Evolutionary conservation across 2,113 vertebrate species (phyloP).

Genomic region (Apodemus speciosus): DNA sequence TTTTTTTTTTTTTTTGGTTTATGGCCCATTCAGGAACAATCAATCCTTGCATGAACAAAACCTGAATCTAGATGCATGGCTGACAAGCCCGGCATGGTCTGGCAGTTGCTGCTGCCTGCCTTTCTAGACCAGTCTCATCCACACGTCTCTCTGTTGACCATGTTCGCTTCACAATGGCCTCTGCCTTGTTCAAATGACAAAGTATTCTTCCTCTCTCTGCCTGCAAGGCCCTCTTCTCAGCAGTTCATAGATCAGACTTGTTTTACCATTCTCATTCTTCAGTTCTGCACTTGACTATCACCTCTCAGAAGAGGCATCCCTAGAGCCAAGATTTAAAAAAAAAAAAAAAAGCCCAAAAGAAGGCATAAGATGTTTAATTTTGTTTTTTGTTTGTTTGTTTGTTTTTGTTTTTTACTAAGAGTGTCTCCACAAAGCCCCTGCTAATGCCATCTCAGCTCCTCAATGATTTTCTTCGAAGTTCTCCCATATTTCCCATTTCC

Average conservation of each 20-base stretch:
- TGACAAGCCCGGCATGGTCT: rapidly evolving
- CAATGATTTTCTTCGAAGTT: neutral
- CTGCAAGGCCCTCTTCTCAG: neutral
- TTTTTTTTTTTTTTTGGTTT: neutral
- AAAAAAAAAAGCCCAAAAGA: no score
- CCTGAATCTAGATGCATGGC: neutral
- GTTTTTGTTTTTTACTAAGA: no score
- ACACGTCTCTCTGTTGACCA: rapidly evolving
- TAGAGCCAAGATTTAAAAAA: no score
- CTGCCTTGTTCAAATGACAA: neutral
- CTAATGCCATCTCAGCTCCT: neutral
- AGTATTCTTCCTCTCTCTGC: neutral
- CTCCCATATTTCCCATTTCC: neutral
- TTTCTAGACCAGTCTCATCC: rapidly evolving
- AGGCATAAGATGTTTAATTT: no score
- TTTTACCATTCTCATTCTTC: neutral
- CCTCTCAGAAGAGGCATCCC: neutral
- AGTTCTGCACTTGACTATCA: neutral
- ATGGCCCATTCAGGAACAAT: neutral
- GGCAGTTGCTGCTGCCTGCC: rapidly evolving
- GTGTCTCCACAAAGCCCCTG: neutral
- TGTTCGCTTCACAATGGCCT: neutral
- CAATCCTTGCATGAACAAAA: neutral
- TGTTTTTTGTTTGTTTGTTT: no score
- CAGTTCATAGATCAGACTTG: neutral